Evolutionary conservation across 2,797 vertebrate species (phyloP).

Genomic region (Mastacembelus armatus): DNA sequence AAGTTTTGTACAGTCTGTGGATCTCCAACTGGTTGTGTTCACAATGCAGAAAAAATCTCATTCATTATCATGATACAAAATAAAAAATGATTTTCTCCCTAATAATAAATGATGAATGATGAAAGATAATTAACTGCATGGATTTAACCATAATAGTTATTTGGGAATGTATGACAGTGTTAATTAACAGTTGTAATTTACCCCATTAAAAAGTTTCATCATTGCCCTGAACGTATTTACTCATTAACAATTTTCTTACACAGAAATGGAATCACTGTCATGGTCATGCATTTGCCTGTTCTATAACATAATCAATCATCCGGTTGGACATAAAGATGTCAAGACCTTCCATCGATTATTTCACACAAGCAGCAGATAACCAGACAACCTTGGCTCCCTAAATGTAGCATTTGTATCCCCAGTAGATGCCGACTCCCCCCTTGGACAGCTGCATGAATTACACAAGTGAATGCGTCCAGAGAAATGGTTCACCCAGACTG

Average conservation of each 20-base stretch:
- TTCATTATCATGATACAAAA: constrained; percentile 51
- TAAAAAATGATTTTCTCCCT: constrained; percentile 25
- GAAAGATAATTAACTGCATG: constrained; percentile 54
- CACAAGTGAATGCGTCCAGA: too few species aligned
- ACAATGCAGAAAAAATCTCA: constrained; percentile 37
- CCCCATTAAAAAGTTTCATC: constrained; percentile 25
- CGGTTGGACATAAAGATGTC: constrained; percentile 33
- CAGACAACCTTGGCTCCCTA: constrained; percentile 13
- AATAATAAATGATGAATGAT: constrained; percentile 50
- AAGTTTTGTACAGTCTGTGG: constrained; percentile 40
- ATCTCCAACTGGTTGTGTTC: constrained; percentile 42
- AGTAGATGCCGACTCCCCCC: constrained; percentile 1
- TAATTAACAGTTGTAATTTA: constrained; percentile 53
- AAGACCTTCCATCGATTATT: constrained; percentile 36
- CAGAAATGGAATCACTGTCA: constrained; percentile 14
- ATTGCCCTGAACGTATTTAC: constrained; percentile 21
- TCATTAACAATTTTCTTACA: constrained; percentile 10
- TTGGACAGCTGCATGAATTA: constrained; percentile 16
- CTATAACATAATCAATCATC: constrained; percentile 6
- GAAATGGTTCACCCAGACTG: too few species aligned
- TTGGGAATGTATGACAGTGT: constrained; percentile 27
- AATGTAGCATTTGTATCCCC: constrained; percentile 23
- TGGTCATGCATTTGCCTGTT: constrained; percentile 8
- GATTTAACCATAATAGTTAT: constrained; percentile 52
- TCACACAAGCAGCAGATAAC: constrained; percentile 16